phyloP scores from a whole-genome alignment of 2,888 invertebrate genomes.

The Sminthurinus aureus region DNA sequence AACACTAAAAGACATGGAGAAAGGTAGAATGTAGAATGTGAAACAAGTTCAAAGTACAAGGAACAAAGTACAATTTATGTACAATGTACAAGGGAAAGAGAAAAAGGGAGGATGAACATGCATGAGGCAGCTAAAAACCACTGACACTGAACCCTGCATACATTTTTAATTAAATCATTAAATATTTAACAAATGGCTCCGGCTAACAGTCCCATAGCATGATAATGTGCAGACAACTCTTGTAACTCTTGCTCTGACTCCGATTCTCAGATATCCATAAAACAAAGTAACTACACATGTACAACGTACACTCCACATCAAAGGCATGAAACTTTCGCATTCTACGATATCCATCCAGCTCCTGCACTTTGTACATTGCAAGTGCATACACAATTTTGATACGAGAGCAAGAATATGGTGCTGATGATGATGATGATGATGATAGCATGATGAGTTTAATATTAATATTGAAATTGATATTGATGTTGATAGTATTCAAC shows the following conservation, averaged over 20 bases:
- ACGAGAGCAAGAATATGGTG: too few relatives aligned
- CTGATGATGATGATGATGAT: slow-evolving; percentile 20
- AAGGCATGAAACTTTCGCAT: too few relatives aligned
- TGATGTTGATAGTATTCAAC: not conserved
- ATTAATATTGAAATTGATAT: slow-evolving; percentile 6
- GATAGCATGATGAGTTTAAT: slow-evolving; percentile 37
- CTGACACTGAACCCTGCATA: slow-evolving; percentile 8
- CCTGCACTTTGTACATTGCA: too few relatives aligned
- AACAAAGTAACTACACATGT: not conserved
- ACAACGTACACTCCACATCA: not conserved
- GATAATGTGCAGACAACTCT: not conserved
- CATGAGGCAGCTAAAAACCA: not conserved
- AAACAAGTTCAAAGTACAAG: too few relatives aligned
- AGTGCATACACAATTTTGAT: too few relatives aligned
- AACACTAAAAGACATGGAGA: too few relatives aligned
- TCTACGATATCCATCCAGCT: too few relatives aligned
- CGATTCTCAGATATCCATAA: not conserved
- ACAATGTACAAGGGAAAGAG: not conserved
- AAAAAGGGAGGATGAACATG: not conserved
- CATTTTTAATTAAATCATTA: slow-evolving; percentile 38
- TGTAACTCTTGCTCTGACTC: not conserved
- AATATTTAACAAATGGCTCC: slow-evolving; percentile 31
- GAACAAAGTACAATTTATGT: not conserved
- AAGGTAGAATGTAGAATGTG: too few relatives aligned
- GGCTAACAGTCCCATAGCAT: slow-evolving; percentile 18